phyloP scores from a whole-genome alignment of 1,140 invertebrate genomes.

The Thrips palmi region DNA sequence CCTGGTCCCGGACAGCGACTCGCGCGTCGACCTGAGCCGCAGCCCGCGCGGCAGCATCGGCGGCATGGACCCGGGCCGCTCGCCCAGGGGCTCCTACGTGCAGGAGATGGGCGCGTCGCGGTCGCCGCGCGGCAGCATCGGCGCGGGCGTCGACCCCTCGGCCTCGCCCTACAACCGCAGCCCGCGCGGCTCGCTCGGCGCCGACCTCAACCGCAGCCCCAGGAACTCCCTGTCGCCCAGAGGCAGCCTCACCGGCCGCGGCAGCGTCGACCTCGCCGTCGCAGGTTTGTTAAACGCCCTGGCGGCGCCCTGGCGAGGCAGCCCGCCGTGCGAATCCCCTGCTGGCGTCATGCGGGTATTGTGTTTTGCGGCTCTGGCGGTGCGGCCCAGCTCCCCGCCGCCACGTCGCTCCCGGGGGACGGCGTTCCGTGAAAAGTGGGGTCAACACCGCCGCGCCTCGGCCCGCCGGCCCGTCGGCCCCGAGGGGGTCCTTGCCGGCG shows the following conservation, averaged over 20 bases:
- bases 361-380: no score
- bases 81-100: conserved; percentile 17
- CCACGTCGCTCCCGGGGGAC: no score
- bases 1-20: conserved; percentile 35
- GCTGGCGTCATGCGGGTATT: no score
- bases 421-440: no score
- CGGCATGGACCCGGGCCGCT: conserved; percentile 18
- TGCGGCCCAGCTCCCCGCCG: no score
- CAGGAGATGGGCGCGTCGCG: conserved; percentile 22
- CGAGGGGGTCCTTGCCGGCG: no score
- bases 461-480: no score
- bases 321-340: no score
- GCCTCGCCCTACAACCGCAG: conserved; percentile 19
- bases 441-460: no score
- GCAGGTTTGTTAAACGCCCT: no score
- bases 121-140: conserved; percentile 39
- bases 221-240: conserved; percentile 16
- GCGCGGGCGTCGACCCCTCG: conserved; percentile 21
- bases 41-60: conserved; percentile 35
- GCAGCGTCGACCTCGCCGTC: conserved; percentile 9
- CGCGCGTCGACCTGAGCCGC: conserved; percentile 22
- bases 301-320: no score
- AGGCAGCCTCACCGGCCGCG: conserved; percentile 2
- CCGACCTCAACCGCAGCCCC: conserved; percentile 14
- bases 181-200: conserved; percentile 10